These are phyloP conservation scores for Aviceda subcristata DNA, from an alignment of 2,113 vertebrate genomes.

Conservation along the genomic window DNA sequence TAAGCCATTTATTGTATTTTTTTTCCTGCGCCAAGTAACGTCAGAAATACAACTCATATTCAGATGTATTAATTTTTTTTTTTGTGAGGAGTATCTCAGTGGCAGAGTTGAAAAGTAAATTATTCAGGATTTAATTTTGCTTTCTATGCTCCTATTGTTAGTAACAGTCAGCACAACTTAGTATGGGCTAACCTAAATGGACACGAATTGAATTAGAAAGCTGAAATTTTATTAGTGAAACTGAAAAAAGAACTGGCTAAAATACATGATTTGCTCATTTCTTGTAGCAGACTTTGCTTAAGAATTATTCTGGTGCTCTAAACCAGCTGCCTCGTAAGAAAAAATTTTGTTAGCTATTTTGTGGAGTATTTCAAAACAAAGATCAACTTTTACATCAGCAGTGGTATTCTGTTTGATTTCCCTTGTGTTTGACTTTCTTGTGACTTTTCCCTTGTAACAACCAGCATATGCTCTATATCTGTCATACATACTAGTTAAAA, in stretches of 20 bases:
- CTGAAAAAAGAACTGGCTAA: conserved; percentile 47
- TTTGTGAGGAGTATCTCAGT: background rate
- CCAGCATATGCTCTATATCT: background rate
- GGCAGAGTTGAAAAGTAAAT: conserved; percentile 58
- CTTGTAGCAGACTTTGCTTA: conserved; percentile 33
- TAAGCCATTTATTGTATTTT: conserved; percentile 47
- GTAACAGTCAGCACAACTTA: background rate
- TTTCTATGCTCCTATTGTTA: conserved; percentile 55
- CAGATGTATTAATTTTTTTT: background rate
- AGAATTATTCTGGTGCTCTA: conserved; percentile 21
- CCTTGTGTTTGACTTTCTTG: background rate
- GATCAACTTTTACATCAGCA: background rate
- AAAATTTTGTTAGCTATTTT: conserved; percentile 41
- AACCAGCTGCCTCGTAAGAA: conserved; percentile 28
- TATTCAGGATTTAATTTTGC: conserved; percentile 60
- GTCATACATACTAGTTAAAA: background rate
- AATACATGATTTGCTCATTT: conserved; percentile 42
- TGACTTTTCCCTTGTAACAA: background rate
- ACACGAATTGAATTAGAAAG: conserved; percentile 64
- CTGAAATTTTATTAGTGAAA: conserved; percentile 66
- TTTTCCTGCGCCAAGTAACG: background rate
- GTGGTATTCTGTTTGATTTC: background rate
- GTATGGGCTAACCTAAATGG: conserved; percentile 39
- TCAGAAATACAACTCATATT: conserved; percentile 13
- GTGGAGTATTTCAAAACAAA: conserved; percentile 32